Percentiles rank a stretch among this genome's conserved stretches.
phyloP scores from a whole-genome alignment of 1,140 invertebrate species.

The Trichonephila clavipes region DNA sequence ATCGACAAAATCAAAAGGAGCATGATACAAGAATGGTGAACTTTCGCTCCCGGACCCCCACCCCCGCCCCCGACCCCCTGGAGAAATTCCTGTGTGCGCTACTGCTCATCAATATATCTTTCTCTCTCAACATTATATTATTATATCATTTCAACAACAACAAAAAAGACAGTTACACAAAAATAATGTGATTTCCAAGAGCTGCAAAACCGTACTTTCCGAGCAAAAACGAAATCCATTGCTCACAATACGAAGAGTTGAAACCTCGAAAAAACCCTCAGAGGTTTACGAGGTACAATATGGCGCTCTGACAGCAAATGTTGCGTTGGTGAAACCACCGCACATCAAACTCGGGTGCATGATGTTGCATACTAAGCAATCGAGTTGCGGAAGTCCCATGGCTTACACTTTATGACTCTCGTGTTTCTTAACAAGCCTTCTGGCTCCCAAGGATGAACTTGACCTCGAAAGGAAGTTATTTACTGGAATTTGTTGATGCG shows the following conservation, averaged over 20 bases:
- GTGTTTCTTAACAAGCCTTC: no score
- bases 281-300: background rate
- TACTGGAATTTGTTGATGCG: slow-evolving; percentile 6
- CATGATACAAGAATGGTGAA: no score
- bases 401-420: background rate
- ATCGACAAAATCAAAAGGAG: no score
- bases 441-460: slow-evolving; percentile 32
- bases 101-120: no score
- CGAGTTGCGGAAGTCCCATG: slow-evolving; percentile 35
- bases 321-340: background rate
- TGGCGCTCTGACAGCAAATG: background rate
- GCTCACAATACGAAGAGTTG: background rate
- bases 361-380: background rate
- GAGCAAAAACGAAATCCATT: background rate
- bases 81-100: no score
- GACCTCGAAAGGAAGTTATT: slow-evolving; percentile 41
- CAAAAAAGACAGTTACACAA: no score
- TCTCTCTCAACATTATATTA: no score
- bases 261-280: background rate
- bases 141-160: no score
- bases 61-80: no score
- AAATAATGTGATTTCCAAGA: no score
- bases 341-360: background rate
- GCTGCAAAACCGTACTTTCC: no score
- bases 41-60: no score